Evolutionary conservation across 2,113 vertebrate genomes (phyloP).

Genomic region (Sterna hirundo): DNA sequence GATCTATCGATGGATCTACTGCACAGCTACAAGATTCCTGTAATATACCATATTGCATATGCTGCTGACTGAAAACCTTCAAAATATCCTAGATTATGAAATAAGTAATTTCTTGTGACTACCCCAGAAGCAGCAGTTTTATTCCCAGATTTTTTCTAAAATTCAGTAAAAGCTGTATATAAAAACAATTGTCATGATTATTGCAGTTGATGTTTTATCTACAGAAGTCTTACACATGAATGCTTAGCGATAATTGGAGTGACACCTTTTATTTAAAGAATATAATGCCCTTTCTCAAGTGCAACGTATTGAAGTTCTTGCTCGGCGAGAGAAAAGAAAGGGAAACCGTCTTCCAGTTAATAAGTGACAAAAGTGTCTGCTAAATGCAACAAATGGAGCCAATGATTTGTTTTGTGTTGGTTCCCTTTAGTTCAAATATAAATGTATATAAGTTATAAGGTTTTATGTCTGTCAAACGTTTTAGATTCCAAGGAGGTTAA

Average conservation of each 20-base stretch:
- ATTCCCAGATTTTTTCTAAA: neutral
- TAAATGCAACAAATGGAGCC: neutral
- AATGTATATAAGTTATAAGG: rapidly evolving
- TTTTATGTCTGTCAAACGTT: neutral
- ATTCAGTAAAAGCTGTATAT: neutral
- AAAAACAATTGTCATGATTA: neutral
- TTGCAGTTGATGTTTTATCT: neutral
- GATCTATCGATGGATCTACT: too few species aligned
- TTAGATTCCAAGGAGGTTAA: neutral
- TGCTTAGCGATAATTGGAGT: neutral
- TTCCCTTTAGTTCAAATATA: neutral
- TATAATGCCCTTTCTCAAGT: neutral
- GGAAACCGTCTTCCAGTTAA: neutral
- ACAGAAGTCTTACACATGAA: neutral
- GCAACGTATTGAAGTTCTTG: neutral
- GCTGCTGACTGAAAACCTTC: neutral
- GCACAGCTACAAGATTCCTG: neutral
- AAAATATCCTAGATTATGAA: neutral
- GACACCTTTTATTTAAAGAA: neutral
- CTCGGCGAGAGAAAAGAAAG: neutral
- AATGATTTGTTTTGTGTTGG: neutral
- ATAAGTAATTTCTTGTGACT: neutral
- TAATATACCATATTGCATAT: neutral
- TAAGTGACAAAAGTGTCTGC: neutral
- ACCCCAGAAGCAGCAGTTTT: neutral